Percentiles rank a stretch among this genome's conserved stretches.
These are phyloP conservation scores for Coptodon bakossiorum DNA, from an alignment of 2,113 vertebrate genomes.

Conservation along the genomic window DNA sequence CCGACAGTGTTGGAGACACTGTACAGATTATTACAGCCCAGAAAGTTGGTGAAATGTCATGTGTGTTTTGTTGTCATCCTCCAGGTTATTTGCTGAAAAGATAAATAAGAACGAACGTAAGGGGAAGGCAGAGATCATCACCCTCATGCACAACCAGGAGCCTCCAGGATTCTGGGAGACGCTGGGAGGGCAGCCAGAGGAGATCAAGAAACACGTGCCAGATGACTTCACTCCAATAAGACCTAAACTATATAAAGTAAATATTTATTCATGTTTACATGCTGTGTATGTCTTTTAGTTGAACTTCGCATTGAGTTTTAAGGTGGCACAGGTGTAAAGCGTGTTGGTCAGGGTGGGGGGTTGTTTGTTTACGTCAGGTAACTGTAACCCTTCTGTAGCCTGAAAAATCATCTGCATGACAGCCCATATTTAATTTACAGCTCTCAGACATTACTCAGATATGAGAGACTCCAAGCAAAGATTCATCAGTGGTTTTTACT, in stretches of 20 bases:
- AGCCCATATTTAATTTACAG: background rate
- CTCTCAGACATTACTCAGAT: background rate
- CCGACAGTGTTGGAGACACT: background rate
- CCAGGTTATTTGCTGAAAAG: slow-evolving; percentile 93
- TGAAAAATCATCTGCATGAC: background rate
- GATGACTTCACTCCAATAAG: slow-evolving; percentile 84
- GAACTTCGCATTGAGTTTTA: background rate
- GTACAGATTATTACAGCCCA: background rate
- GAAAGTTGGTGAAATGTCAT: background rate
- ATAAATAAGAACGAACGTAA: slow-evolving; percentile 97
- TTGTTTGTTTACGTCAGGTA: background rate
- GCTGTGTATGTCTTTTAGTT: background rate
- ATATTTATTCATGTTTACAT: background rate
- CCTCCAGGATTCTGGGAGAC: slow-evolving; percentile 85
- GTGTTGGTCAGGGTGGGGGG: background rate
- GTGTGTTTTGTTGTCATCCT: background rate
- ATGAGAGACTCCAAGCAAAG: background rate
- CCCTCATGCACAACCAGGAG: slow-evolving; percentile 83
- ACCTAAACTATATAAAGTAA: slow-evolving; percentile 95
- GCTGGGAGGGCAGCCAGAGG: slow-evolving; percentile 86
- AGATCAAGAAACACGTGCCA: slow-evolving; percentile 85
- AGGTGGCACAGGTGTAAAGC: accelerated
- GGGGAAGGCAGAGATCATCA: slow-evolving; percentile 84
- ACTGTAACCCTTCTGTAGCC: background rate
- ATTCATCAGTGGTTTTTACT: background rate